phyloP scores from a whole-genome alignment of 2,113 vertebrate genomes.

The Bothrops jararaca region DNA sequence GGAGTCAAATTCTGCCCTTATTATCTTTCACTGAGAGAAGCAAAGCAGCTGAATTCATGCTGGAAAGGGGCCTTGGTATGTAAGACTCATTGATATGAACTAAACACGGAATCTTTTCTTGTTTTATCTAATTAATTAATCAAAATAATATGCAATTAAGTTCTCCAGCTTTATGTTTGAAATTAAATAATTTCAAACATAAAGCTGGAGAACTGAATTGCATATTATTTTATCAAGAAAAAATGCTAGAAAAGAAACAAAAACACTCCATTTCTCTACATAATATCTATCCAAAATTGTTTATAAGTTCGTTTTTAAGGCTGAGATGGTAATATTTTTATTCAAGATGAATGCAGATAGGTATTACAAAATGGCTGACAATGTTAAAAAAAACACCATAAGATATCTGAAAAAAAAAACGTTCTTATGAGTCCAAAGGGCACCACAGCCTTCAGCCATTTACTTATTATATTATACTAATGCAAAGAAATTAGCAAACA shows the following conservation, averaged over 20 bases:
- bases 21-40: background rate
- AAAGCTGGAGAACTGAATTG: background rate
- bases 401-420: slow-evolving; percentile 34
- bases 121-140: background rate
- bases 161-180: too few species aligned
- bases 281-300: background rate
- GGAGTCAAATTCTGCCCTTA: background rate
- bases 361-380: slow-evolving; percentile 28
- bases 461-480: background rate
- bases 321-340: slow-evolving; percentile 20
- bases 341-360: slow-evolving; percentile 25
- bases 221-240: slow-evolving; percentile 1
- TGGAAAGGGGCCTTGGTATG: background rate
- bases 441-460: slow-evolving; percentile 21
- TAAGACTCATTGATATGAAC: background rate
- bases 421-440: slow-evolving; percentile 34
- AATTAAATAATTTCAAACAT: background rate
- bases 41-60: background rate
- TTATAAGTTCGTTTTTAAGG: background rate
- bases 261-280: slow-evolving; percentile 18
- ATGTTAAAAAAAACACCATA: slow-evolving; percentile 21
- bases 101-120: background rate
- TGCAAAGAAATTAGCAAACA: slow-evolving; percentile 19
- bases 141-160: too few species aligned
- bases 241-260: background rate